phyloP scores from a whole-genome alignment of 2,888 invertebrate species.

The Ectobius pallidus region DNA sequence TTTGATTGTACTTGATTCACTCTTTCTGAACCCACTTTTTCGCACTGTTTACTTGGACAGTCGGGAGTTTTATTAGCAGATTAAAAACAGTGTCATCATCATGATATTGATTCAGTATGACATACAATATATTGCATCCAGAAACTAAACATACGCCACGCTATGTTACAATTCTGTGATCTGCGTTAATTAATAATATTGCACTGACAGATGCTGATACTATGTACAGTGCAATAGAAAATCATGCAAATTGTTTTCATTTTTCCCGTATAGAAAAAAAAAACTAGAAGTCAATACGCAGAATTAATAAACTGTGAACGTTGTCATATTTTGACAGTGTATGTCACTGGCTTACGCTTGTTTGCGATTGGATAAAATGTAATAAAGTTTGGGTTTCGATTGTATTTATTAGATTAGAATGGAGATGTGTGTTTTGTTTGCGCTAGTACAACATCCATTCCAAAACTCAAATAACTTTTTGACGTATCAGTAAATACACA shows the following conservation, averaged over 20 bases:
- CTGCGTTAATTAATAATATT: slow-evolving; percentile 18
- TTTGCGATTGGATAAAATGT: not conserved
- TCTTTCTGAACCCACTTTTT: not conserved
- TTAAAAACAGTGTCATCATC: slow-evolving; percentile 22
- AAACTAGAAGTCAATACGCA: slow-evolving; percentile 24
- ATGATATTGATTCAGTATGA: not conserved
- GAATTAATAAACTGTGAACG: slow-evolving; percentile 24
- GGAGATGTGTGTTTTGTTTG: not conserved
- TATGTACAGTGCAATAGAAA: slow-evolving; percentile 10
- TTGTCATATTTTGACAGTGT: slow-evolving; percentile 17
- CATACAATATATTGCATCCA: not conserved
- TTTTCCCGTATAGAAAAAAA: not conserved
- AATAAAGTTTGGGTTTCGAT: not conserved
- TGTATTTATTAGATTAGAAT: slow-evolving; percentile 3
- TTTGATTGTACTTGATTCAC: too few relatives aligned
- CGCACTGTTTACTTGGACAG: not conserved
- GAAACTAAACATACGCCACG: not conserved
- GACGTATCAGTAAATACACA: too few relatives aligned
- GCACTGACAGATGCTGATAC: not conserved
- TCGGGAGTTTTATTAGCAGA: slow-evolving; percentile 22
- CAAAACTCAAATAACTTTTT: too few relatives aligned
- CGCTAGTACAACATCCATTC: too few relatives aligned
- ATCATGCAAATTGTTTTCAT: slow-evolving; percentile 10
- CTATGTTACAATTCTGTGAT: not conserved
- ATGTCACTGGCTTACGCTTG: slow-evolving; percentile 15